A percentile compares a stretch with the other conserved stretches of the same genome.
These are phyloP conservation scores for Hartigia nigra DNA, from an alignment of 2,888 invertebrate genomes.

Conservation along the genomic window DNA sequence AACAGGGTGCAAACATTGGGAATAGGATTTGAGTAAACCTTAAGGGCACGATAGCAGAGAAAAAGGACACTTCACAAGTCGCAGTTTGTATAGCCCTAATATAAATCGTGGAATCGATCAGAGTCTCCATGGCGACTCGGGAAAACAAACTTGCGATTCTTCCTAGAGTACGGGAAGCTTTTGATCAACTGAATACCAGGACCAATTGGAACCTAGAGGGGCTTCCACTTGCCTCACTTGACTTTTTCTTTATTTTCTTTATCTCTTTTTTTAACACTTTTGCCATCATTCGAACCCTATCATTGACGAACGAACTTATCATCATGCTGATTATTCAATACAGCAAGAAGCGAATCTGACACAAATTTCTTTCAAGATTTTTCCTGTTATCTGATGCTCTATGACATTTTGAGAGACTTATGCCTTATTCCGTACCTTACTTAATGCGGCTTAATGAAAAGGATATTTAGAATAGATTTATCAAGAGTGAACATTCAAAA, in stretches of 20 bases:
- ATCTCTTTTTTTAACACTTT: not conserved
- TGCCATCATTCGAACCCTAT: not conserved
- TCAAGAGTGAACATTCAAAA: not conserved
- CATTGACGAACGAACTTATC: not conserved
- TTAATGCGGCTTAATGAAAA: not conserved
- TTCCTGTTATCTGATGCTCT: not conserved
- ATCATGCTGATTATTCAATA: not conserved
- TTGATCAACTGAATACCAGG: not conserved
- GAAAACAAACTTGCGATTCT: constrained; percentile 23
- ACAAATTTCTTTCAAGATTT: not conserved
- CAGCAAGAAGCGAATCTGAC: not conserved
- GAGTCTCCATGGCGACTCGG: constrained; percentile 18
- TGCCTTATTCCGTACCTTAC: not conserved
- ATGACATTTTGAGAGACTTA: not conserved
- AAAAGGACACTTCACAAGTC: not conserved
- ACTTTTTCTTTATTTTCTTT: not conserved
- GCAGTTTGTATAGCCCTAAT: constrained; percentile 16
- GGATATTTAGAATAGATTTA: not conserved
- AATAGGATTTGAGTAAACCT: not conserved
- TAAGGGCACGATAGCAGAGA: not conserved
- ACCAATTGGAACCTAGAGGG: not conserved
- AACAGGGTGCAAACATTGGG: not conserved
- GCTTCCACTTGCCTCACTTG: not conserved
- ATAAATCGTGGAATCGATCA: constrained; percentile 22
- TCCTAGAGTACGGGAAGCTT: not conserved